These are phyloP conservation scores for Leptura quadrifasciata DNA, from an alignment of 2,888 invertebrate species.

Conservation along the genomic window DNA sequence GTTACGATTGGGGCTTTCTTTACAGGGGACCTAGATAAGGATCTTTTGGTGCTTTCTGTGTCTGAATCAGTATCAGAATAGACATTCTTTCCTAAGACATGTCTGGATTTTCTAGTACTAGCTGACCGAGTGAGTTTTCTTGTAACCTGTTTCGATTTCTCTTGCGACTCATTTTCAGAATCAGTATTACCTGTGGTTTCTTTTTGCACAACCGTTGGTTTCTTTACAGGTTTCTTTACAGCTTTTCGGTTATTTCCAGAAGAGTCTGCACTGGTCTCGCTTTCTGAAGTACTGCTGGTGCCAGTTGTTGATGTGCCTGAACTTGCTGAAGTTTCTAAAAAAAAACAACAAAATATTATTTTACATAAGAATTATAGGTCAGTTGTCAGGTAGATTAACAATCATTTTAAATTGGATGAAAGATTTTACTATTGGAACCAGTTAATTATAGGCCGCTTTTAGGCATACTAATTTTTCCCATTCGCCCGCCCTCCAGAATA, in stretches of 20 bases:
- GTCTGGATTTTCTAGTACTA: constrained; percentile 81
- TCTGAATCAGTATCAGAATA: constrained; percentile 83
- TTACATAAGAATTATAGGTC: too few species aligned
- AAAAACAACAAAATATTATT: not conserved
- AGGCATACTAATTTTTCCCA: too few species aligned
- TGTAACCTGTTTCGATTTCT: constrained; percentile 69
- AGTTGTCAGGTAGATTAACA: too few species aligned
- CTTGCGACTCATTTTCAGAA: constrained; percentile 65
- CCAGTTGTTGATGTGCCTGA: constrained; percentile 68
- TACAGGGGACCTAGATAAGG: constrained; percentile 79
- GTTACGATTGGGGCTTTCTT: constrained; percentile 76
- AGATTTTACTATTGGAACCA: too few species aligned
- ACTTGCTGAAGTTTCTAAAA: constrained; percentile 71
- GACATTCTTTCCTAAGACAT: constrained; percentile 77
- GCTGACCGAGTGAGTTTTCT: constrained; percentile 83
- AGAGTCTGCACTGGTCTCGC: constrained; percentile 65
- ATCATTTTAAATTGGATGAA: too few species aligned
- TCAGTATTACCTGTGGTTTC: constrained; percentile 64
- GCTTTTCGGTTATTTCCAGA: constrained; percentile 60
- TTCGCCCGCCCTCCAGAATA: too few species aligned
- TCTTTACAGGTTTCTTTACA: constrained; percentile 66
- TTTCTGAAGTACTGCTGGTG: constrained; percentile 69
- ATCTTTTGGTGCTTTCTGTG: constrained; percentile 76
- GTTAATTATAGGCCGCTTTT: too few species aligned
- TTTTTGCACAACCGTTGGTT: constrained; percentile 65